Base-by-base conservation (phyloP, 1,140 invertebrate species). In the Augochlora pura region DNA sequence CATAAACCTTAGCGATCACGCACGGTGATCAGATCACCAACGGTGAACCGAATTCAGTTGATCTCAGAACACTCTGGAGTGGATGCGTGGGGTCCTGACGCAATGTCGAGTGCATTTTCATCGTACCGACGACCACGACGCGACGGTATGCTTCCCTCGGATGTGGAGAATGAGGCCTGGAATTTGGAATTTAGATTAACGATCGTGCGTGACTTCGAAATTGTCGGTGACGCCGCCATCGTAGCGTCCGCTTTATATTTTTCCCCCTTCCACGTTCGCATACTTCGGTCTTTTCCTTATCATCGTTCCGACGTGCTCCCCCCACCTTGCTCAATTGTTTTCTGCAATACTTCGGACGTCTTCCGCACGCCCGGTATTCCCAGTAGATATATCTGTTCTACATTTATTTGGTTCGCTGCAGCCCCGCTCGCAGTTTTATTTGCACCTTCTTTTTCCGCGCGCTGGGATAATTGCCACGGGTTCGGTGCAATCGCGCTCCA, bases 111-210 rank as follows among this genome's bases (percentile, higher is more conserved):
- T 85, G 84, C 82, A 85, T 85, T 85, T 84, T 78, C 83, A 73
- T 77, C 83, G 79, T 78, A 76, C 64, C 73, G 65, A 71, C 66
- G 73, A 32, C 4, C 32, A 32, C 32, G 32, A 32, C 32, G 32
- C 1, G 32, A 71, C n/a, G 84, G 84, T 75, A 85, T 85, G 79
- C 67, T 71, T 72, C 39, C 10, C 69, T 65, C 46, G 77, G 81
- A 81, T 69, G 64, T 62, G 64, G 66, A 42, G 84, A 81, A 84
- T 69, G 83, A 60, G 80, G 62, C 25, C 69, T 59, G 84, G 84
- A 85, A 85, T 85, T 85, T 59, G 84, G 84, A 85, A 85, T 85
- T 85, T 85, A 85, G 84, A 85, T 85, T 81, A 85, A 85, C 84
- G 82, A 85, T 84, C 84, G 84, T 77, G 84, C 83, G 83, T 85